Base-by-base conservation (phyloP, 92 coral and sea anemone species). In the Muricea muricata region DNA sequence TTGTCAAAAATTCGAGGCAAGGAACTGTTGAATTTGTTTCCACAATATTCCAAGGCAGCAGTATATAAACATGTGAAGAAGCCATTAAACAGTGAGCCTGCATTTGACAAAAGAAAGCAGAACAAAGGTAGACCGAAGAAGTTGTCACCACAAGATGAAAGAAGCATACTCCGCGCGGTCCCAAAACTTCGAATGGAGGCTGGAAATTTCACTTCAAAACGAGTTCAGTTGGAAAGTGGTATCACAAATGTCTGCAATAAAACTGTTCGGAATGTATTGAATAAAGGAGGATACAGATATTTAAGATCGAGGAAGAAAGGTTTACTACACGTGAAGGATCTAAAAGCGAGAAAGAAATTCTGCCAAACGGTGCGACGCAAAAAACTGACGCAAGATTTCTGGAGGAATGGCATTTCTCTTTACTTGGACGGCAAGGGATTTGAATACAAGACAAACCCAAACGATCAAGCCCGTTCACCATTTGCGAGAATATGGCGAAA, bases 391-490 rank as follows among this genome's bases (percentile, higher is more conserved):
- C 18, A 34, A 29, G 75, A 69, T 9, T 69, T 32, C 15, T 69
- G 47, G 30, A 31, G 25, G 0, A 34, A 29, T 14, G 75, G 47
- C 8, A 29, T 32, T 0, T 32, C 21, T 0, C 18, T 69, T 26
- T 35, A 32, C 20, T 32, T 69, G 75, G 75, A n/a, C 14, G 75
- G 75, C 2, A 69, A 69, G 34, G 75, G 47, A 34, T 65, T 65
- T 9, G 25, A 69, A 18, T 69, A 32, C 46, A 69, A 69, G 13
- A 31, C 25, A 21, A 75, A 58, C 20, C 84, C 74, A 6, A 5
- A 32, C 7, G 66, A 79, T 33, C 85, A 78, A 48, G 85, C 89
- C 0, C 50, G 79, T 10, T 79, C 73, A 11, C 85, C 85, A n/a
- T 6, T n/a, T 1, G 83, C 66, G 6, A 63, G 84, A 20, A 18